phyloP scores from a whole-genome alignment of 2,797 vertebrate genomes.

The Sebastes goodei region DNA sequence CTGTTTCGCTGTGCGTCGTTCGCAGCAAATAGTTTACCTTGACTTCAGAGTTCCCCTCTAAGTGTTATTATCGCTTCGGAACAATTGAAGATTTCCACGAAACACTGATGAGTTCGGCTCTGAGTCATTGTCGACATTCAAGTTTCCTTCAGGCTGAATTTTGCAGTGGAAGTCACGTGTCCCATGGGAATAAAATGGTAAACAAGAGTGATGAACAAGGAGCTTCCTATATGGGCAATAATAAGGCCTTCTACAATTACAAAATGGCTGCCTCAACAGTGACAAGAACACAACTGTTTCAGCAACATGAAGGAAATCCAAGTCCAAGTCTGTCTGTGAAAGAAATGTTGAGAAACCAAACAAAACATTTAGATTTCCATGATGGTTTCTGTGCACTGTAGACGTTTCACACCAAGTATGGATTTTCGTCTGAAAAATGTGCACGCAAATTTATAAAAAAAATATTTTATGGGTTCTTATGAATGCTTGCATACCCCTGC shows the following conservation, averaged over 20 bases:
- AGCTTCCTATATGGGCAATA: neutral
- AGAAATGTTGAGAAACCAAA: neutral
- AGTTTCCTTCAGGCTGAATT: neutral
- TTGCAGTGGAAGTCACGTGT: neutral
- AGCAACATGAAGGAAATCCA: neutral
- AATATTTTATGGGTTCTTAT: no score
- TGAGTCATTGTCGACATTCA: neutral
- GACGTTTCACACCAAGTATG: no score
- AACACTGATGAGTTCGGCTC: conserved; percentile 1
- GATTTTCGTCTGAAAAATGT: no score
- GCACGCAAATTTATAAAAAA: no score
- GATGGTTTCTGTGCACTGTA: no score
- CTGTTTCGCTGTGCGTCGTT: conserved; percentile 34
- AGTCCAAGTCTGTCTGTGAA: neutral
- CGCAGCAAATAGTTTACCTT: conserved; percentile 54
- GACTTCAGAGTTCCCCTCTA: conserved; percentile 41
- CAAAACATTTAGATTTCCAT: neutral
- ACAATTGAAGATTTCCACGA: conserved; percentile 11
- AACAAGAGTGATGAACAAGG: neutral
- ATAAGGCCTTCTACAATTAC: neutral
- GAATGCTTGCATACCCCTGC: no score
- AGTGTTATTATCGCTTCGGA: conserved; percentile 11
- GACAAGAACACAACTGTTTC: neutral
- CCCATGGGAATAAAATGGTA: neutral
- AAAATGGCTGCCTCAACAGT: neutral